These are phyloP conservation scores for Ennomos quercinarius DNA, from an alignment of 2,888 invertebrate species.

Conservation along the genomic window DNA sequence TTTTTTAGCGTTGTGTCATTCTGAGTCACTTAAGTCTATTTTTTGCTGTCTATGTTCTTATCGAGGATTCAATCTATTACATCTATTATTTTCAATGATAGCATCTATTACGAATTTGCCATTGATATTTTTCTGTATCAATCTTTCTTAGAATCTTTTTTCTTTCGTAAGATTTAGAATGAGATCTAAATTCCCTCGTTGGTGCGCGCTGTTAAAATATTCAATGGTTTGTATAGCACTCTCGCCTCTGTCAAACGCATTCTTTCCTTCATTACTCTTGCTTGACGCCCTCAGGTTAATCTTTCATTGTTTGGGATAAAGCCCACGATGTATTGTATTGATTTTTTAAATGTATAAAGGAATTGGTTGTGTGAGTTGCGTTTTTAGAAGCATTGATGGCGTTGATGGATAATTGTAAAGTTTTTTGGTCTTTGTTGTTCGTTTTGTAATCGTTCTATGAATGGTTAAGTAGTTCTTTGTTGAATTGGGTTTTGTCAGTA, in stretches of 20 bases:
- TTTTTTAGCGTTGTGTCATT: constrained; percentile 26
- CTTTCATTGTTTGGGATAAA: constrained; percentile 72
- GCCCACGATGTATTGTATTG: constrained; percentile 61
- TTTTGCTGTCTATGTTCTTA: constrained; percentile 16
- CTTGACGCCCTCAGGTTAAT: constrained; percentile 69
- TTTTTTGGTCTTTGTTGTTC: constrained; percentile 31
- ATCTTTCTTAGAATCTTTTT: constrained; percentile 15
- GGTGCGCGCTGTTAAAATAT: constrained; percentile 69
- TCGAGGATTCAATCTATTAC: constrained; percentile 25
- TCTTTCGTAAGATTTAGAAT: constrained; percentile 30
- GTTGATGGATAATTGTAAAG: constrained; percentile 40
- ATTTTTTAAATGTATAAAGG: constrained; percentile 53
- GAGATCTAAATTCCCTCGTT: constrained; percentile 49
- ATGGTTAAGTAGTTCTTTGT: constrained; percentile 5
- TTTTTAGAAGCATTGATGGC: constrained; percentile 36
- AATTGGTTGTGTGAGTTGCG: constrained; percentile 49
- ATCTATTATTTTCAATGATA: constrained; percentile 18
- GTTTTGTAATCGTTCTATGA: background rate
- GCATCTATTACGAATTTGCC: constrained; percentile 15
- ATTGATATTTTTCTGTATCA: constrained; percentile 13
- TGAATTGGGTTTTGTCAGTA: background rate
- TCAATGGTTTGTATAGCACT: constrained; percentile 61
- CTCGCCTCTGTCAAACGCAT: constrained; percentile 71
- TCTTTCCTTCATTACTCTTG: constrained; percentile 75
- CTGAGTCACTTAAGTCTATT: constrained; percentile 23